phyloP scores from a whole-genome alignment of 2,113 vertebrate genomes.

The Campylomormyrus tamandua region DNA sequence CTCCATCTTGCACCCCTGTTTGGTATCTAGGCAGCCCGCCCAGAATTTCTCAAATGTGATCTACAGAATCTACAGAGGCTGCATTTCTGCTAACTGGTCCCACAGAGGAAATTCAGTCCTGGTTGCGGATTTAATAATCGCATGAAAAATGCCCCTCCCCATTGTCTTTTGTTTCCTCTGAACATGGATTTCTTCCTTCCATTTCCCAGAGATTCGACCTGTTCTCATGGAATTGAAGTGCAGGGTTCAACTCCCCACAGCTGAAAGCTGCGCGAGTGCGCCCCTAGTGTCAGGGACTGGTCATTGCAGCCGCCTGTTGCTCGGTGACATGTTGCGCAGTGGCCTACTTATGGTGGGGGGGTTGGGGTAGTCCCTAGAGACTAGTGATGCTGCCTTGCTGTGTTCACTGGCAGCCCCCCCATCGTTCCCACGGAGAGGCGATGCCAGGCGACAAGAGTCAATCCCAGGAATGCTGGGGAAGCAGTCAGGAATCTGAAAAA shows the following conservation, averaged over 20 bases:
- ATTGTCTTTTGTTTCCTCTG: slow-evolving; percentile 18
- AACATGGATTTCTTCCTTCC: neutral
- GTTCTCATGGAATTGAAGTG: neutral
- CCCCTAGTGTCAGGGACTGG: neutral
- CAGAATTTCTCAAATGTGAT: slow-evolving; percentile 5
- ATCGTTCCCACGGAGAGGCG: neutral
- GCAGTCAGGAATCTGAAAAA: neutral
- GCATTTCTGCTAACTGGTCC: slow-evolving; percentile 21
- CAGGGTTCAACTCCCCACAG: neutral
- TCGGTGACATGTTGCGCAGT: neutral
- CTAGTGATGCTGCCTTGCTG: neutral
- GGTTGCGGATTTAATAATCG: slow-evolving; percentile 18
- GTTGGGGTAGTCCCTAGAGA: neutral
- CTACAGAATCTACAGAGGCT: slow-evolving; percentile 2
- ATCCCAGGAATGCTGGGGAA: neutral
- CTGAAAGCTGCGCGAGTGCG: neutral
- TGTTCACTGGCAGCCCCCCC: neutral
- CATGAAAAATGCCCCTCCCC: neutral
- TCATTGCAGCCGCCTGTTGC: neutral
- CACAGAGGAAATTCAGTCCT: slow-evolving; percentile 22
- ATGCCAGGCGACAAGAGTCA: neutral
- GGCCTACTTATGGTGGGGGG: neutral
- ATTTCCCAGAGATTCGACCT: neutral
- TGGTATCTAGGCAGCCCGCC: slow-evolving; percentile 27
- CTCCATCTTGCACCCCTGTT: neutral